Evolutionary conservation across 2,797 vertebrate species (phyloP).

Genomic region (Numenius phaeopus): DNA sequence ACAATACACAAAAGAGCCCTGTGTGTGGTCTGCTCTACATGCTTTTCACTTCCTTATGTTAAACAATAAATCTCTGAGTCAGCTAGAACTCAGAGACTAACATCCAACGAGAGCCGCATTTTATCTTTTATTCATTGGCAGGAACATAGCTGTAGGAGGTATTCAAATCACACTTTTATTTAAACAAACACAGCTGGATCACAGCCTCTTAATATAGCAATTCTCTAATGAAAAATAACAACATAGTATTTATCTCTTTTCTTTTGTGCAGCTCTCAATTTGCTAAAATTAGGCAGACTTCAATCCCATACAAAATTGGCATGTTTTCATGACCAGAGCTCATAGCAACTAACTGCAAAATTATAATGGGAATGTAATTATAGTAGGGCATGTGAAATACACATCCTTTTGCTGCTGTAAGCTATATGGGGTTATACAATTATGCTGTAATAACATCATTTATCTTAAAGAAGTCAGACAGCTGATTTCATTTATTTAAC

Average conservation of each 20-base stretch:
- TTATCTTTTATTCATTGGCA: slow-evolving; percentile 88
- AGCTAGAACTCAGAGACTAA: slow-evolving; percentile 81
- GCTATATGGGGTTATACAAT: slow-evolving; percentile 80
- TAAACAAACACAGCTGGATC: slow-evolving; percentile 90
- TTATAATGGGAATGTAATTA: slow-evolving; percentile 85
- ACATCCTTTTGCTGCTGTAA: slow-evolving; percentile 83
- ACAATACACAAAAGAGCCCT: slow-evolving; percentile 85
- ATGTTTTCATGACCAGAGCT: slow-evolving; percentile 86
- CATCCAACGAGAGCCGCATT: slow-evolving; percentile 78
- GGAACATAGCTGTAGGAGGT: slow-evolving; percentile 86
- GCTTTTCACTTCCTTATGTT: slow-evolving; percentile 83
- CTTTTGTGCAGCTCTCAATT: slow-evolving; percentile 86
- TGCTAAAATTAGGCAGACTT: slow-evolving; percentile 87
- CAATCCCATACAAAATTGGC: slow-evolving; percentile 84
- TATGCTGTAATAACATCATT: slow-evolving; percentile 81
- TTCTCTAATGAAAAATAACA: slow-evolving; percentile 89
- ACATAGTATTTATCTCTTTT: slow-evolving; percentile 87
- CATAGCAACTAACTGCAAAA: slow-evolving; percentile 86
- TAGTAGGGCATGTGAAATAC: slow-evolving; percentile 83
- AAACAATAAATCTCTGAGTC: slow-evolving; percentile 86
- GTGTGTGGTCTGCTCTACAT: slow-evolving; percentile 84
- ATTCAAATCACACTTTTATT: slow-evolving; percentile 90
- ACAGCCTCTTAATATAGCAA: slow-evolving; percentile 86
- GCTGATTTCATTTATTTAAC: slow-evolving; percentile 82
- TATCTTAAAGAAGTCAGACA: slow-evolving; percentile 80